Conservation (phyloP, 1,140 invertebrate genomes). For the Ditylenchus dipsaci region DNA sequence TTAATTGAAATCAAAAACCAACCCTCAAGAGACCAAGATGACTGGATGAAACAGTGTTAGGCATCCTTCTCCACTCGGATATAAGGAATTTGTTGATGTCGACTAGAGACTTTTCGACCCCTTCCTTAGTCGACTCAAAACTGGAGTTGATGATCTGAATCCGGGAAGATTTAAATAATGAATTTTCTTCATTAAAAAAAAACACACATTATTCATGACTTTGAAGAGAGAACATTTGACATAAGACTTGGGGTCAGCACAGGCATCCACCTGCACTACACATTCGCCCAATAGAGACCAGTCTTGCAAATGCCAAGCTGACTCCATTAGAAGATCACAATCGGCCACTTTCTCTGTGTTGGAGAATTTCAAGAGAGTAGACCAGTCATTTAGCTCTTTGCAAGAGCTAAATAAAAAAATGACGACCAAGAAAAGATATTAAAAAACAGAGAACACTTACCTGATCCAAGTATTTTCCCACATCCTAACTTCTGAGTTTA, state of each 20-base stretch:
- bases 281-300: slow-evolving; percentile 26
- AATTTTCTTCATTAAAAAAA: not conserved
- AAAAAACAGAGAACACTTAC: slow-evolving; percentile 17
- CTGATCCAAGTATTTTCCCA: slow-evolving; percentile 29
- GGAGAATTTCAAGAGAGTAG: slow-evolving; percentile 25
- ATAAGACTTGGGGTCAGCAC: slow-evolving; percentile 12
- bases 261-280: slow-evolving; percentile 25
- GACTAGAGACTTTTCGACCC: slow-evolving; percentile 16
- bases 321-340: slow-evolving; percentile 20
- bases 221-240: slow-evolving; percentile 26
- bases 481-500: slow-evolving; percentile 20
- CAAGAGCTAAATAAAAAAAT: slow-evolving; percentile 27
- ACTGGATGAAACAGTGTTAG: slow-evolving; percentile 27
- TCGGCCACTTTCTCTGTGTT: slow-evolving; percentile 33
- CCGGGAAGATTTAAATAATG: no score
- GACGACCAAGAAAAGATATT: not conserved
- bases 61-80: slow-evolving; percentile 32
- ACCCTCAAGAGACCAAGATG: slow-evolving; percentile 28
- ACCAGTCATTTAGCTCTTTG: slow-evolving; percentile 39
- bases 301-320: slow-evolving; percentile 36
- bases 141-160: slow-evolving; percentile 5
- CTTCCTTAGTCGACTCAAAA: slow-evolving; percentile 19
- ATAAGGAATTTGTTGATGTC: slow-evolving; percentile 33
- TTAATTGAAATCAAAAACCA: not conserved
- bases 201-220: slow-evolving; percentile 23